phyloP scores from a whole-genome alignment of 2,888 invertebrate species.

The Sarcophaga caerulescens region DNA sequence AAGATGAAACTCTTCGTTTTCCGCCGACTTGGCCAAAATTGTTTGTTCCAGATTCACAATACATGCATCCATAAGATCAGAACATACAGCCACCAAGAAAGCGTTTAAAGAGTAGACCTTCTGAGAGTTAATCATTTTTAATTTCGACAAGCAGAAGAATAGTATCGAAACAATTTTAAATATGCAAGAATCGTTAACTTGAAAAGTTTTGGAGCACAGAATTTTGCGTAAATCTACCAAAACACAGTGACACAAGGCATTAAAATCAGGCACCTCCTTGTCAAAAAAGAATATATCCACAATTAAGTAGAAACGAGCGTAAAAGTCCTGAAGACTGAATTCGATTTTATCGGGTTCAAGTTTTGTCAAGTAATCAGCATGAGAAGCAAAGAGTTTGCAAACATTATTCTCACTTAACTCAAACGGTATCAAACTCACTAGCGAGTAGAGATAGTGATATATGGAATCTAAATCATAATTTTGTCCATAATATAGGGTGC shows the following conservation, averaged over 20 bases:
- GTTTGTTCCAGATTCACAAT: constrained; percentile 81
- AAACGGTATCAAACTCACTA: constrained; percentile 89
- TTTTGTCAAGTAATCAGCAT: constrained; percentile 84
- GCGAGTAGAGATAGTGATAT: constrained; percentile 94
- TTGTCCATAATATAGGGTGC: constrained; percentile 90
- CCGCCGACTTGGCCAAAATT: constrained; percentile 76
- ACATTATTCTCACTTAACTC: constrained; percentile 95
- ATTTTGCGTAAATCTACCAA: constrained; percentile 89
- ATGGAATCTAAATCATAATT: constrained; percentile 93
- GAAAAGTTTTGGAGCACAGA: constrained; percentile 85
- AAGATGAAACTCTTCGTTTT: constrained; percentile 79
- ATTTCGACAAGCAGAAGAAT: constrained; percentile 89
- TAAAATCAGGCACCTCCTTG: constrained; percentile 84
- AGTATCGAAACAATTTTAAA: constrained; percentile 92
- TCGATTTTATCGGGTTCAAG: constrained; percentile 81
- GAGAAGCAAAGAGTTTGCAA: constrained; percentile 87
- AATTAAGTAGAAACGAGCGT: constrained; percentile 82
- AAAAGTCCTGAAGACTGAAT: constrained; percentile 82
- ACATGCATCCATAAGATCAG: constrained; percentile 83
- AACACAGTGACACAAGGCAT: constrained; percentile 86
- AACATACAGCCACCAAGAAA: constrained; percentile 89
- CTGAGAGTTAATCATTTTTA: constrained; percentile 88
- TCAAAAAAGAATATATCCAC: constrained; percentile 82
- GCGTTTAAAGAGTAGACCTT: constrained; percentile 92
- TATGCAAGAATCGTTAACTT: constrained; percentile 84